Base-by-base conservation (phyloP, 1,140 invertebrate genomes). In the Atta colombica region DNA sequence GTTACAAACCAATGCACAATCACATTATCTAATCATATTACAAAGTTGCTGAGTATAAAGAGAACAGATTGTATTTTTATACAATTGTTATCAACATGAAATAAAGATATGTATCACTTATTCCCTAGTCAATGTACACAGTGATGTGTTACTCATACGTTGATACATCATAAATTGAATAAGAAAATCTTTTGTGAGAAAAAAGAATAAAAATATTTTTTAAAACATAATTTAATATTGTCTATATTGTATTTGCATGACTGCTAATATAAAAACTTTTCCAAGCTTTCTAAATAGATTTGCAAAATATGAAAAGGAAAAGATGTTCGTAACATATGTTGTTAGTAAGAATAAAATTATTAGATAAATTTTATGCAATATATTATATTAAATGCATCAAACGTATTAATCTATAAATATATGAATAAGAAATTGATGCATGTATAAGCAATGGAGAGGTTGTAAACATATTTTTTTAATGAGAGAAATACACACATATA, bases 61-160 rank as follows among this genome's bases (percentile, higher is more conserved):
- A 51, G 28, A 61, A 87, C 82, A 93, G 81, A 93, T 94, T 92
- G 92, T 95, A 95, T 95, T 95, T 95, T 95, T 95, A 87, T 93
- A 94, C 90, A 93, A 93, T 92, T 94, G 93, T 95, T 93, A 91
- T 90, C 86, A 69, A 91, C 92, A 87, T 88, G 80, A 80, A 90
- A 92, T 92, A 89, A 90, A 93, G 87, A 92, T 88, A 90, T 93
- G 87, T 92, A 94, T 93, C 89, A 91, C 88, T 87, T 92, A 93
- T 88, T 39, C 93, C 91, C 94, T 95, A 95, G 94, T 95, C 94
- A 95, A 92, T 90, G 88, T 91, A 89, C 86, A 68, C 82, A 89
- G 53, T 92, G 87, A 89, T 87, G 86, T 93, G 93, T 95, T 94
- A 94, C 90, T 90, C 93, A 94, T 93, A 94, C 86, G 92, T 93